These are phyloP conservation scores for Agrilus mali DNA, from an alignment of 2,888 invertebrate genomes.

Conservation along the genomic window DNA sequence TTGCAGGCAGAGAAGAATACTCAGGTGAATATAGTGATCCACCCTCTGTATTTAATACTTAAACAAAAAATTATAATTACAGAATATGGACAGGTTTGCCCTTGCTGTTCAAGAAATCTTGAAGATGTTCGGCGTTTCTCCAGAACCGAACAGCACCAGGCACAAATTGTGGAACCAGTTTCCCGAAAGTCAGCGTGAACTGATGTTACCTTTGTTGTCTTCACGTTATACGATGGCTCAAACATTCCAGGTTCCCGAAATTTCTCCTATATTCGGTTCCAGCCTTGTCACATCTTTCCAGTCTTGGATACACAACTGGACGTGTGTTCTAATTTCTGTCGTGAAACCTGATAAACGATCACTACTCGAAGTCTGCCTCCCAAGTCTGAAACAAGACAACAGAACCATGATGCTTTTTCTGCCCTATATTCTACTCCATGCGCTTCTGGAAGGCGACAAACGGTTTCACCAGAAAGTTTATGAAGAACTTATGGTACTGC, in stretches of 20 bases:
- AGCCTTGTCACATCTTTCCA: conserved; percentile 53
- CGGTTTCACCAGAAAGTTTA: conserved; percentile 35
- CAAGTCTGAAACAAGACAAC: conserved; percentile 62
- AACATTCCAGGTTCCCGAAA: conserved; percentile 29
- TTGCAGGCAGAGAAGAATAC: conserved; percentile 69
- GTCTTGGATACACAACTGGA: conserved; percentile 68
- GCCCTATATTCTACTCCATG: conserved; percentile 59
- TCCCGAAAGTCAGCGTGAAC: conserved; percentile 57
- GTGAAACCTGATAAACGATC: conserved; percentile 47
- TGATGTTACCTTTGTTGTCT: conserved; percentile 61
- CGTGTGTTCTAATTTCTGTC: conserved; percentile 50
- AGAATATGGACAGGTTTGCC: conserved; percentile 68
- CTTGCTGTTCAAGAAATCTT: conserved; percentile 71
- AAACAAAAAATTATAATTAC: conserved; percentile 13
- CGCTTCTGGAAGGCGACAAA: conserved; percentile 40
- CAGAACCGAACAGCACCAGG: conserved; percentile 37
- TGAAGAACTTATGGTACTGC: conserved; percentile 45
- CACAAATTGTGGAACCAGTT: conserved; percentile 60
- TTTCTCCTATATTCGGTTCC: conserved; percentile 55
- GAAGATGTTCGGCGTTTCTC: conserved; percentile 56
- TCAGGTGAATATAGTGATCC: conserved; percentile 32
- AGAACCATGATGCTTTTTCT: conserved; percentile 60
- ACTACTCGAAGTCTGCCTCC: conserved; percentile 55
- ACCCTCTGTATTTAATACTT: background rate
- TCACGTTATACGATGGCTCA: conserved; percentile 45